phyloP scores from a whole-genome alignment of 2,113 vertebrate species.

The Onychorhynchus coronatus region DNA sequence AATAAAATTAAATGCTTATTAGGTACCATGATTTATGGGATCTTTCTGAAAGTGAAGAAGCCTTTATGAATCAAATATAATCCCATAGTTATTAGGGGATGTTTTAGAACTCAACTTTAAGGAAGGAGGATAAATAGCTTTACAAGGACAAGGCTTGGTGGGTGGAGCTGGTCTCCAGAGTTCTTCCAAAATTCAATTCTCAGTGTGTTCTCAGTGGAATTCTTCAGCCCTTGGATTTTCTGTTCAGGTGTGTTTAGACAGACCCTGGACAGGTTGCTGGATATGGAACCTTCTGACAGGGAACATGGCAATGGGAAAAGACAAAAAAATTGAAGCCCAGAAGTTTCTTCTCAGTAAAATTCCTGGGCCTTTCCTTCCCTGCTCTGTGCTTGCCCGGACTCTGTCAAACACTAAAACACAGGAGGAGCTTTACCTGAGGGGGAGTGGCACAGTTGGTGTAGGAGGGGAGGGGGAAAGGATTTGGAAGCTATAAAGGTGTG shows the following conservation, averaged over 20 bases:
- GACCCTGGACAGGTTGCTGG: neutral
- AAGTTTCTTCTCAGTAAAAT: neutral
- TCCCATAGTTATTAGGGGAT: neutral
- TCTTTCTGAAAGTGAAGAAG: neutral
- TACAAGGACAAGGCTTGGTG: neutral
- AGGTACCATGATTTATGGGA: neutral
- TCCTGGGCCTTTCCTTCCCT: neutral
- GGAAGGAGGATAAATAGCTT: neutral
- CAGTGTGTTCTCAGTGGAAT: neutral
- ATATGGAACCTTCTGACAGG: neutral
- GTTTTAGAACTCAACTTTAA: neutral
- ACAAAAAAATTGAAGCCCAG: rapidly evolving
- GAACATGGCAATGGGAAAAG: neutral
- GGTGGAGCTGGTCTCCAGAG: neutral
- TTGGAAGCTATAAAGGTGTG: neutral
- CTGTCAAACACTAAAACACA: rapidly evolving
- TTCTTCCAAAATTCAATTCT: neutral
- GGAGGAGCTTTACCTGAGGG: rapidly evolving
- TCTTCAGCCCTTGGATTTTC: neutral
- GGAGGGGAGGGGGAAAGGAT: no score
- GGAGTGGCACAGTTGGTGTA: no score
- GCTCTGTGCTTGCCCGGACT: neutral
- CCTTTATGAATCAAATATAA: neutral
- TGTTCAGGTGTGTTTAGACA: neutral
- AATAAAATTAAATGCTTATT: neutral